These are phyloP conservation scores for Aix galericulata DNA, from an alignment of 2,113 vertebrate genomes.

Conservation along the genomic window DNA sequence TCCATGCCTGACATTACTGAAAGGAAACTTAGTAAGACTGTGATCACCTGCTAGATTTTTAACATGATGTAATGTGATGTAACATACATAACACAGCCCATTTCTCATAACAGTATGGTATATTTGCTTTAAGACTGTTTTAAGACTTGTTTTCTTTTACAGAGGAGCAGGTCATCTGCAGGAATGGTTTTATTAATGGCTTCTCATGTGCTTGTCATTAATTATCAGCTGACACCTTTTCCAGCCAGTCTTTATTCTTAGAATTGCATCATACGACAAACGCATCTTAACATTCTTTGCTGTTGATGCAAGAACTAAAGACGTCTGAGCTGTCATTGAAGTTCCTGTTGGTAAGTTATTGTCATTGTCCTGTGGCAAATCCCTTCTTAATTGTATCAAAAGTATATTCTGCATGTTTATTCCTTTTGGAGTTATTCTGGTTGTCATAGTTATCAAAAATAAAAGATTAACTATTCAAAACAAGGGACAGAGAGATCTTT, in stretches of 20 bases:
- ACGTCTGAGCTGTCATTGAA: conserved; percentile 34
- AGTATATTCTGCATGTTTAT: neutral
- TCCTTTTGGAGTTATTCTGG: neutral
- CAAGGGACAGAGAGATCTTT: neutral
- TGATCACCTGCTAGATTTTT: neutral
- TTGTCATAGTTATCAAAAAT: neutral
- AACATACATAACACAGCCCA: fast-evolving
- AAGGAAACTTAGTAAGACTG: neutral
- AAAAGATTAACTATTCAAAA: neutral
- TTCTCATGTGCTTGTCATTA: conserved; percentile 8
- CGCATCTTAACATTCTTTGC: conserved; percentile 12
- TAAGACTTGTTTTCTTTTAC: neutral
- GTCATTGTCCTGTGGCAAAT: neutral
- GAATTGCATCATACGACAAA: conserved; percentile 16
- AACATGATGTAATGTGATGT: neutral
- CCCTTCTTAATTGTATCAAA: neutral
- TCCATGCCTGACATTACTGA: neutral
- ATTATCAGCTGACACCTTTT: conserved; percentile 57
- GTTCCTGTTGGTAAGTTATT: conserved; percentile 42
- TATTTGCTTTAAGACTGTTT: neutral
- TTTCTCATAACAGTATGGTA: neutral
- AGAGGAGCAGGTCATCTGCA: neutral
- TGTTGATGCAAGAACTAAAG: conserved; percentile 35
- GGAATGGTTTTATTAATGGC: neutral
- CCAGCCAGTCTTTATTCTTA: conserved; percentile 48